Evolutionary conservation across 2,888 invertebrate species (phyloP), one percentile per base, ranked within the genome.

Genomic region (Aporophyla nigra): DNA sequence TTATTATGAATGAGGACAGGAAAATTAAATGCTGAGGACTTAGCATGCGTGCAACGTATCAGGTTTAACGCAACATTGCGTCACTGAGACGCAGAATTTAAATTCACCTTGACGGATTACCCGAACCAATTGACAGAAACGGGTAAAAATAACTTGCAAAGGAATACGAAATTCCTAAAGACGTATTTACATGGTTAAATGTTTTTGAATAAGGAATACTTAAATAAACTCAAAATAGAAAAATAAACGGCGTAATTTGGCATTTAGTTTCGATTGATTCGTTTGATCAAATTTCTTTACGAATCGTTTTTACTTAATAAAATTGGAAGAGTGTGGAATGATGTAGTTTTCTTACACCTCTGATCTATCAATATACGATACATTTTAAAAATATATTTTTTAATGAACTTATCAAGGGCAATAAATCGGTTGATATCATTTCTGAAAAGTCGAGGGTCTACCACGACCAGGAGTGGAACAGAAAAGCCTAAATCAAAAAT

Each of bases 1-100:
- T 69, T 71, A 61, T 61, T 49, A 24, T 54, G 12, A 83, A 85
- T 65, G 77, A 53, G 82, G 71, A 83, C 85, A 83, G 85, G 85
- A 83, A 82, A 85, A 85, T 51, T 21, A 19, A n/a, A 53, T 71
- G 51, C 43, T 69, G 14, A 46, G 19, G 6, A 63, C 14, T 77
- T 74, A 61, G 27, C 5, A 81, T 76, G 61, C 66, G n/a, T 74
- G 53, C 14, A 66, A 51, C 71, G 58, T 80, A 63, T 56, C 33
- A 66, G 24, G 33, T 76, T 77, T 76, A 40, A 63, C 14, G 59
- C 24, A 80, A 49, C 27, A n/a, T 40, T 27, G 5, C 54, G 53
- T 49, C 61, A 77, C 40, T 61, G 9, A 12, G 19, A 16, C 56
- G 46, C 21, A 66, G 40, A 46, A 74, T 61, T 65, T 16, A 7